A percentile compares a stretch with the other conserved stretches of the same genome.
Conservation (phyloP, 2,888 invertebrate genomes). For the Pandemis heparana region DNA sequence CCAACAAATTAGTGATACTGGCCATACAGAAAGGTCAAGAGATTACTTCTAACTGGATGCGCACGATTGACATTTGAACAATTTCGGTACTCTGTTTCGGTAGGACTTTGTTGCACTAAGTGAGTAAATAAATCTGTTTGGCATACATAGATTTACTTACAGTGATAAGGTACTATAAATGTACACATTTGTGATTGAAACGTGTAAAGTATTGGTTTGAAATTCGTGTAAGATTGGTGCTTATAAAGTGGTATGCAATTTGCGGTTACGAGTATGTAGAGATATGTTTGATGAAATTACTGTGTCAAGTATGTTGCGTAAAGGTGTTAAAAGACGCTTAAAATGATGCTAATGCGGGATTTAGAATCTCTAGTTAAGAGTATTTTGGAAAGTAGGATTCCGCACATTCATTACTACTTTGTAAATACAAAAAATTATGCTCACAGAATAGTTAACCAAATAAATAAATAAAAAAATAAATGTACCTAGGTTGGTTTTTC, state of each 20-base stretch:
- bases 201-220: neutral
- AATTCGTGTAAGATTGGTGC: neutral
- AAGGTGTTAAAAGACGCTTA: conserved; percentile 27
- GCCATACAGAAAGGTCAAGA: conserved; percentile 47
- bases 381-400: neutral
- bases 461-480: too few relatives aligned
- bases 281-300: conserved; percentile 1
- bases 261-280: neutral
- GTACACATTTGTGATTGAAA: neutral
- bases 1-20: conserved; percentile 47
- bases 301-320: conserved; percentile 26
- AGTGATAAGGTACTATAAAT: neutral
- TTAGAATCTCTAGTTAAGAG: neutral
- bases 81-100: neutral
- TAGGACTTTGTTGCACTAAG: conserved; percentile 23
- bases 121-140: neutral
- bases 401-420: neutral
- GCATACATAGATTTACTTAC: neutral
- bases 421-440: too few relatives aligned
- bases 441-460: too few relatives aligned
- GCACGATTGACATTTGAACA: conserved; percentile 61
- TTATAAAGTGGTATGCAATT: conserved; percentile 3
- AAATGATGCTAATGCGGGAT: conserved; percentile 13
- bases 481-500: too few relatives aligned
- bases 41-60: conserved; percentile 52